Evolutionary conservation across 2,888 invertebrate genomes (phyloP).

Genomic region (Hypomecis punctinalis): DNA sequence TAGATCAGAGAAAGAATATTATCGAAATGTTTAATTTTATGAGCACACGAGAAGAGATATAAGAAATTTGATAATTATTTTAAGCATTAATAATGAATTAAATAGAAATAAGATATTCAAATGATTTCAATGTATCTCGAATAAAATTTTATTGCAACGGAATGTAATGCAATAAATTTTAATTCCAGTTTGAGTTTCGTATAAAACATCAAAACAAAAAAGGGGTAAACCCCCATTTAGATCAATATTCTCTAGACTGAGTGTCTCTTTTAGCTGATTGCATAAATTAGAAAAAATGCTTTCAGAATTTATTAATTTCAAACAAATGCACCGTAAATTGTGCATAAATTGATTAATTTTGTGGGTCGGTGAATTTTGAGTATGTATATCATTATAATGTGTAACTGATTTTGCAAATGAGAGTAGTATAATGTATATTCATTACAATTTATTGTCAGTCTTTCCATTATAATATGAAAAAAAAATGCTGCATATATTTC

Average conservation of each 20-base stretch:
- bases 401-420: too few species aligned
- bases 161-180: slow-evolving; percentile 3
- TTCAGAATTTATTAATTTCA: slow-evolving; percentile 2
- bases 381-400: not conserved
- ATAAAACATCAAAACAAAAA: not conserved
- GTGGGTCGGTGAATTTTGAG: slow-evolving; percentile 2
- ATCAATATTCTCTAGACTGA: slow-evolving; percentile 1
- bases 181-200: slow-evolving; percentile 1
- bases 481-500: too few species aligned
- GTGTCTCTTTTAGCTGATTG: not conserved
- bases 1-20: not conserved
- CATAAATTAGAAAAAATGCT: slow-evolving; percentile 6
- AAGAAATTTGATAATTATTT: not conserved
- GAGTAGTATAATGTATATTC: too few species aligned
- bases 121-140: not conserved
- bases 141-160: not conserved
- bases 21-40: not conserved
- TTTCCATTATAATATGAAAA: too few species aligned
- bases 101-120: not conserved
- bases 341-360: not conserved
- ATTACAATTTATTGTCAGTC: too few species aligned
- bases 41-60: slow-evolving; percentile 1
- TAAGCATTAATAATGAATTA: not conserved
- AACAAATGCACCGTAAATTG: not conserved
- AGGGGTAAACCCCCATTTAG: not conserved